Evolutionary conservation across 2,888 invertebrate genomes (phyloP), one percentile per base, ranked within the genome.

Genomic region (Osedax frankpressi): DNA sequence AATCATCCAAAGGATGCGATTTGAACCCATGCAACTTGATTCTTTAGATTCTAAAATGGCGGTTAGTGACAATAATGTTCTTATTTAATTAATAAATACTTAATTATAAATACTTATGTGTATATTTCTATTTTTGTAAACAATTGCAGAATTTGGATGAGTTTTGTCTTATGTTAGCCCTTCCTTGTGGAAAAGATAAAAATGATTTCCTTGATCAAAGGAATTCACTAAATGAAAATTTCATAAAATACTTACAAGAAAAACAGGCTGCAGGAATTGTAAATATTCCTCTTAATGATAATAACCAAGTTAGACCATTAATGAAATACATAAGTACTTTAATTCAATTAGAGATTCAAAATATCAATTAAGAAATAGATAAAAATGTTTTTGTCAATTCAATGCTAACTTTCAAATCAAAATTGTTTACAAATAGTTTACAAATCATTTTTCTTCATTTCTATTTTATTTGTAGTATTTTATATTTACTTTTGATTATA

Each of bases 231-330:
- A 90, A 90, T 79, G 89, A 89, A 77, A 94, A 94, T 78, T 96
- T 97, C 85, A 96, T 97, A 82, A 93, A 92, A 72, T 98, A 98
- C 86, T 88, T 97, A 80, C 92, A 93, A 86, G 90, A 92, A 82
- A 97, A 97, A 86, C 93, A 93, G 87, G 97, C 97, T 76, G 97
- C 97, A 79, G 97, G 97, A 80, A 97, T 98, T 82, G 93, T 97
- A 79, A 97, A 97, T 86, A 92, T 95, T 76, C 63, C 75, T 19
- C 83, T 91, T 77, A 93, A 94, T 73, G 93, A 92, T 78, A 80
- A 81, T 25, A 79, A 80, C 73, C 82, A 83, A 82, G 84, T 84
- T 74, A 6, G 59, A n/a, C n/a, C n/a, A n/a, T n/a, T n/a, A n/a
- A n/a, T n/a, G n/a, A n/a, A n/a, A n/a, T n/a, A n/a, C n/a, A n/a